phyloP scores from a whole-genome alignment of 2,888 invertebrate genomes.

The Siphlonurus alternatus region DNA sequence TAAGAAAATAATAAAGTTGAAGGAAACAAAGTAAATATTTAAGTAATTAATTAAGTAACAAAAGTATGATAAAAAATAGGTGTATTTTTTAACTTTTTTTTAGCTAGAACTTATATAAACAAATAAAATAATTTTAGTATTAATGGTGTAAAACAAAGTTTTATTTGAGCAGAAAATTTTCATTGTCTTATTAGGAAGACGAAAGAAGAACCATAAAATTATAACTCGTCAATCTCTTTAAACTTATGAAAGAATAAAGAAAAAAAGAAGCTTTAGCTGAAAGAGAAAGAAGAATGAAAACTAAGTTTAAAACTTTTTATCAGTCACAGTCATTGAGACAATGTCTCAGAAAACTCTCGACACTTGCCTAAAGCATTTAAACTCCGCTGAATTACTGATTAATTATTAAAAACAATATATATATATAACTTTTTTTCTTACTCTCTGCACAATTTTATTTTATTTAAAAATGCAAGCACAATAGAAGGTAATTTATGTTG shows the following conservation, averaged over 20 bases:
- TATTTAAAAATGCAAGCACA: background rate
- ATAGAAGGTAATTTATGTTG: background rate
- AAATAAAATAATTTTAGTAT: too few relatives aligned
- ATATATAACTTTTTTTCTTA: background rate
- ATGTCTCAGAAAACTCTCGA: background rate
- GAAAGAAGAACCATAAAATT: background rate
- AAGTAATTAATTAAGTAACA: too few relatives aligned
- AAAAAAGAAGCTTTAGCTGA: too few relatives aligned
- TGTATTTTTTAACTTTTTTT: too few relatives aligned
- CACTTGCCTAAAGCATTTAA: background rate
- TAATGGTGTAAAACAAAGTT: too few relatives aligned
- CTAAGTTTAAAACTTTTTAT: background rate
- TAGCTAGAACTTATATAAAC: too few relatives aligned
- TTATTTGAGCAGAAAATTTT: too few relatives aligned
- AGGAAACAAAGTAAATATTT: too few relatives aligned
- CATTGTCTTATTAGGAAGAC: too few relatives aligned
- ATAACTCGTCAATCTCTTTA: background rate
- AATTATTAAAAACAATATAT: background rate
- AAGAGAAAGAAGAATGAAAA: background rate
- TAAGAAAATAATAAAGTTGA: too few relatives aligned
- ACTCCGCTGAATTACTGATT: background rate
- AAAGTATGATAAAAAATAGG: too few relatives aligned
- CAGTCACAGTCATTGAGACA: background rate
- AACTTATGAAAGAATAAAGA: background rate
- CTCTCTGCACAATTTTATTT: background rate